Base-by-base conservation (phyloP, 2,888 invertebrate genomes). In the Lottia scabra region DNA sequence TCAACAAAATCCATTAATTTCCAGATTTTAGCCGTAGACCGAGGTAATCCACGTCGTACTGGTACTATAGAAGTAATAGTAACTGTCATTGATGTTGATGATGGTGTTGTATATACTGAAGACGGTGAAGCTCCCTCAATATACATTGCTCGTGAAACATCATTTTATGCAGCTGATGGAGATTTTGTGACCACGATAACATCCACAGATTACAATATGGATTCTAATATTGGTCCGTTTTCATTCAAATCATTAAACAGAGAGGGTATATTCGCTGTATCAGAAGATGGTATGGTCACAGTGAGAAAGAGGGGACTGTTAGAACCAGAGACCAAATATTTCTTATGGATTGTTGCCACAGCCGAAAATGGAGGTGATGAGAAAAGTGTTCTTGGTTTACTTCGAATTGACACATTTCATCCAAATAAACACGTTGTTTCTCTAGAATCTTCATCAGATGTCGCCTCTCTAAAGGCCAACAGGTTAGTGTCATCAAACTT, bases 41-140 rank as follows among this genome's bases (percentile, higher is more conserved):
- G 75, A n/a, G 78, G 80, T 2, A 38, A 63, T 16, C 78, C 76
- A n/a, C 68, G 72, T 13, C 63, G 68, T 30, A 72, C 75, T 10
- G 76, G 75, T 19, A 73, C 74, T 1, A 67, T 75, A 0, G 63
- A 71, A 1, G 75, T 83, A 1, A 72, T 64, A 10, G 72, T 81
- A 4, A 71, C 75, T 48, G 63, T 83, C 19, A 65, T 80, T 16
- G 77, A 83, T 63, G 78, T 81, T 23, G 69, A 71, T n/a, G 76
- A 77, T 45, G 72, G 67, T 19, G 68, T 56, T 15, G 46, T 63
- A 13, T 63, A 23, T 19, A 56, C 19, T 13, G 56, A 23, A 10
- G 56, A 70, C 10, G 62, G 45, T 1, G 65, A 56, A 23, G 19
- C 56, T 56, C 56, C 71, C 0, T 73, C 79, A 0, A 65, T 67